Percentiles rank a stretch among this genome's conserved stretches.
Evolutionary conservation across 2,797 vertebrate genomes (phyloP).

Genomic region (Microhierax caerulescens): DNA sequence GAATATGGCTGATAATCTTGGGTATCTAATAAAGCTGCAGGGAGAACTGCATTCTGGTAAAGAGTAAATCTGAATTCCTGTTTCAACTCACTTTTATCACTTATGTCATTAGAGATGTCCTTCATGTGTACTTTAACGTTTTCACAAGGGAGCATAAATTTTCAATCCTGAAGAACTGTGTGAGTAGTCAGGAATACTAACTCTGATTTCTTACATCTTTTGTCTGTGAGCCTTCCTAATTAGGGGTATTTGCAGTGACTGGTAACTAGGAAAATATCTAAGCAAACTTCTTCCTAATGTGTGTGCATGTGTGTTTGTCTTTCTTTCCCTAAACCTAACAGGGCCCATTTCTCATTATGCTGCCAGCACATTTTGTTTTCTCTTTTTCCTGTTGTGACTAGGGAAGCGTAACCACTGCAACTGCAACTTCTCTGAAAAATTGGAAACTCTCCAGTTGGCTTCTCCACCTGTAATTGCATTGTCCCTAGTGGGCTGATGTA

Average conservation of each 20-base stretch:
- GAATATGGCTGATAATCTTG: neutral
- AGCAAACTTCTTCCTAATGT: neutral
- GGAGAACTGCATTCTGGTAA: constrained; percentile 1
- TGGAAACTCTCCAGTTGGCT: constrained; percentile 12
- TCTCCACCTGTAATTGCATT: neutral
- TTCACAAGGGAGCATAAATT: neutral
- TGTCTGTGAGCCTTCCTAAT: constrained; percentile 15
- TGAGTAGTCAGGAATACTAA: neutral
- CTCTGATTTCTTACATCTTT: neutral
- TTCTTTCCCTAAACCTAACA: neutral
- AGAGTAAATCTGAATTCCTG: constrained; percentile 4
- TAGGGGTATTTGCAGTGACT: neutral
- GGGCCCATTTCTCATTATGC: constrained; percentile 6
- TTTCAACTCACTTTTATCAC: constrained; percentile 13
- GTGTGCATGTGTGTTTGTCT: neutral
- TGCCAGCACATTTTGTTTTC: neutral
- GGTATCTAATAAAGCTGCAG: constrained; percentile 6
- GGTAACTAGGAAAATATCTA: neutral
- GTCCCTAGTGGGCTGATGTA: neutral
- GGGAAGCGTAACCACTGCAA: neutral
- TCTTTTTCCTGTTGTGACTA: neutral
- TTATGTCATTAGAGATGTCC: constrained; percentile 3
- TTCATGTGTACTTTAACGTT: neutral
- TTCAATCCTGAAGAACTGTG: neutral
- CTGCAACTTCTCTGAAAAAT: neutral